Evolutionary conservation across 2,888 invertebrate genomes (phyloP), one percentile per base, ranked within the genome.

Genomic region (Heliconius hortense): DNA sequence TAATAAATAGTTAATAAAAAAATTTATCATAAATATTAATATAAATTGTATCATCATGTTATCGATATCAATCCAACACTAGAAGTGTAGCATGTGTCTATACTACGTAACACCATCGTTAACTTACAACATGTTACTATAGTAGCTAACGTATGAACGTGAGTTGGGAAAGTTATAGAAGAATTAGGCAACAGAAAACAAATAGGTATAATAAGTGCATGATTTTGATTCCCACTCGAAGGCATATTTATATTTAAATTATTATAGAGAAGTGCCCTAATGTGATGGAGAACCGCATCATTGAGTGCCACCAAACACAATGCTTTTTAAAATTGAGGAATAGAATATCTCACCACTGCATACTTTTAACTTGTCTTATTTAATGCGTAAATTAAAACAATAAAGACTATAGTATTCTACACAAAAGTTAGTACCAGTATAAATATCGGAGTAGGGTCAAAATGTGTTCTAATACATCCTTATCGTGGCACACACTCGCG

Each of bases 391-490:
- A 21, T 63, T 31, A 31, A 31, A 48, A 48, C 21, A 8, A 64
- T n/a, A 64, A 64, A 21, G 2, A 13, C 24, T 66, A 66, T 43
- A 53, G 69, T 56, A 35, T 56, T 56, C 53, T 69, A 69, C 11
- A 71, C 39, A 91, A 90, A 90, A 89, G 87, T 87, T 90, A 91
- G 92, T 93, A 92, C 92, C 92, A 92, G 92, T 92, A 92, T 91
- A 91, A 92, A 93, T 91, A 92, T 90, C 91, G 89, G 90, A 90
- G 89, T 87, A 89, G 87, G 86, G 85, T 43, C 89, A 90, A 90
- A 92, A 56, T 56, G 92, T 92, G 93, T 91, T 93, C 93, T 93
- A 93, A 93, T 93, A 93, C 92, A 89, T 92, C 92, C 90, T 92
- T 93, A 93, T 93, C 92, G 88, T 84, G 82, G 85, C 84, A 85